Conservation (phyloP, 2,113 vertebrate genomes). For the Anthoscopus minutus region DNA sequence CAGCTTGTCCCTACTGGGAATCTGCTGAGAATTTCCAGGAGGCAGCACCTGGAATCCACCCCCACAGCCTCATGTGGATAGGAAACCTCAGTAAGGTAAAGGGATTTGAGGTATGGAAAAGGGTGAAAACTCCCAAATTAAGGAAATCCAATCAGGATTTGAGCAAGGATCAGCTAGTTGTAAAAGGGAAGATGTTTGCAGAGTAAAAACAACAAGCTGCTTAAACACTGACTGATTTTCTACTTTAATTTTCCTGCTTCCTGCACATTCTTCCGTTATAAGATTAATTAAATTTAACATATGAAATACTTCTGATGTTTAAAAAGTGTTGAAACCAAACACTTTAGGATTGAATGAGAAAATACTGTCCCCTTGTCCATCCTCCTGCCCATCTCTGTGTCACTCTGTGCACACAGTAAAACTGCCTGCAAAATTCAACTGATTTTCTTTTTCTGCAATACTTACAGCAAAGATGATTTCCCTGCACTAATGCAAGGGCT, state of each 20-base stretch:
- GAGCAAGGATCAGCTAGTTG: not conserved
- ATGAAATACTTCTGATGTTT: not conserved
- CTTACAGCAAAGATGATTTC: not conserved
- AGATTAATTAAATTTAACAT: not conserved
- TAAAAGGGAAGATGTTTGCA: rapidly evolving
- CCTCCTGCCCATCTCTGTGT: not conserved
- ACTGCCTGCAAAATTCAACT: not conserved
- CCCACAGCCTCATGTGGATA: rapidly evolving
- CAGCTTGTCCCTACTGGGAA: not conserved
- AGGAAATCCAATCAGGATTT: not conserved
- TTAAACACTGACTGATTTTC: not conserved
- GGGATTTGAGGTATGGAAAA: not conserved
- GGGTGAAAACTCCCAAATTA: not conserved
- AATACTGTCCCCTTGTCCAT: not conserved
- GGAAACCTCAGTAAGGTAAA: not conserved
- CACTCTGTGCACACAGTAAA: not conserved
- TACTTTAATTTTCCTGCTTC: not conserved
- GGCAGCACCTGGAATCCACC: not conserved
- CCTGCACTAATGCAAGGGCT: not conserved
- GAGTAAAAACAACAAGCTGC: not conserved
- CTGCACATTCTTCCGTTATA: not conserved
- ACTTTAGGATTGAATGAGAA: not conserved
- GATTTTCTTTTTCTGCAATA: not conserved
- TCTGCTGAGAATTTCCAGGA: not conserved
- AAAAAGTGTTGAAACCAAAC: not conserved